These are phyloP conservation scores for Zaprionus tsacasi DNA, from an alignment of 1,140 invertebrate genomes.

Conservation along the genomic window DNA sequence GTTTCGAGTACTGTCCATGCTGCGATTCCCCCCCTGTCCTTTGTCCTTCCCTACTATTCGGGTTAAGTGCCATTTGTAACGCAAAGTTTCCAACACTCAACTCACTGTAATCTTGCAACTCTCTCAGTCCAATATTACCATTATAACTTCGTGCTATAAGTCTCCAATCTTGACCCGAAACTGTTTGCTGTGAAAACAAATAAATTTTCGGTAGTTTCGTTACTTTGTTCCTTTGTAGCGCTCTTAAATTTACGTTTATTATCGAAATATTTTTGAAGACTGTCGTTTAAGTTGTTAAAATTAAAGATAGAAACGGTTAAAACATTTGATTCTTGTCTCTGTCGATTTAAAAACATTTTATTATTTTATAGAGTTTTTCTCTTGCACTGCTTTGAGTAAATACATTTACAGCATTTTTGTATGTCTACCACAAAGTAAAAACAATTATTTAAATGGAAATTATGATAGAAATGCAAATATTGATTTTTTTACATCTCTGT, in stretches of 20 bases:
- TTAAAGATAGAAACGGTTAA: background rate
- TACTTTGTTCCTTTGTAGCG: background rate
- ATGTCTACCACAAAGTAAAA: background rate
- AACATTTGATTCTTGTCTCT: too few species aligned
- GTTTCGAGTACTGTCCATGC: slow-evolving; percentile 34
- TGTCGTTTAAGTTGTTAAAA: background rate
- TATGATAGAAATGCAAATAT: slow-evolving; percentile 2
- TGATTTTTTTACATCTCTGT: background rate
- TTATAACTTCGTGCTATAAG: slow-evolving; percentile 29
- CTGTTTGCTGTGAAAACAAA: slow-evolving; percentile 7
- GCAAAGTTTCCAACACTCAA: slow-evolving; percentile 35
- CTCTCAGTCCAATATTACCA: slow-evolving; percentile 13
- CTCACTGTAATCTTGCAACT: slow-evolving; percentile 25
- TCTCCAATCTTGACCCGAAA: slow-evolving; percentile 1
- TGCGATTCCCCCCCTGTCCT: slow-evolving; percentile 16
- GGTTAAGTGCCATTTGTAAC: slow-evolving; percentile 53
- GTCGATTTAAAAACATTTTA: background rate
- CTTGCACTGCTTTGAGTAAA: background rate
- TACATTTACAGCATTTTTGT: background rate
- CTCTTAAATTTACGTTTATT: background rate
- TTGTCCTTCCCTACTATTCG: slow-evolving; percentile 21
- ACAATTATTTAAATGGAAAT: background rate
- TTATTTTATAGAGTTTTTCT: background rate
- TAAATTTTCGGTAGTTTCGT: background rate
- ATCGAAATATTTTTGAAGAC: background rate